Conservation (phyloP, 2,797 vertebrate genomes). For the Gallirallus australis region DNA sequence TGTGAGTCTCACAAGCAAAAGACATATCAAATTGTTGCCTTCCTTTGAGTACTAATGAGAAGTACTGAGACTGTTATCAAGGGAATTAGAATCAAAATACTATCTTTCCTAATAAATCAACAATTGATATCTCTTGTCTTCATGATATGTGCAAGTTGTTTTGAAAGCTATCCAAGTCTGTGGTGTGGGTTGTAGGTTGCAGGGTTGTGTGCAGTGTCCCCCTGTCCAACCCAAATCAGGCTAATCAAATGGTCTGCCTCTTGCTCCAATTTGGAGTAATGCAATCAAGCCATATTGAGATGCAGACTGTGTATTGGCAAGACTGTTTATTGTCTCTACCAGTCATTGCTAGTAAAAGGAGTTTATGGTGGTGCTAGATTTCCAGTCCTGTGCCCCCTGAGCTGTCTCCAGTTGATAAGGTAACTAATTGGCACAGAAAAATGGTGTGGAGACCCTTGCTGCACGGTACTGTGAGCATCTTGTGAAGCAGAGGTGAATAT, state of each 20-base stretch:
- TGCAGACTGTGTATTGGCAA: background rate
- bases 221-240: background rate
- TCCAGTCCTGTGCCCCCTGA: background rate
- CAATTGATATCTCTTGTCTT: background rate
- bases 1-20: background rate
- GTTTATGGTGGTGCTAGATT: conserved; percentile 3
- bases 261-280: background rate
- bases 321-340: background rate
- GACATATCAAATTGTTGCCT: background rate
- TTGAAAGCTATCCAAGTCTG: background rate
- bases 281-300: background rate
- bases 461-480: background rate
- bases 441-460: background rate
- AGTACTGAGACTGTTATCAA: background rate
- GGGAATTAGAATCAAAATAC: background rate
- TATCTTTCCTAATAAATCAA: background rate
- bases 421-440: background rate
- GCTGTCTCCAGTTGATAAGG: conserved; percentile 9
- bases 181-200: background rate
- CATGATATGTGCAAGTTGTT: rapidly evolving
- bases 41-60: background rate
- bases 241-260: background rate
- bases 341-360: background rate
- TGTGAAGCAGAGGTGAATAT: background rate
- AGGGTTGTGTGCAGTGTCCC: background rate